Evolutionary conservation across 2,797 vertebrate species (phyloP), one percentile per base, ranked within the genome.

Genomic region (Cyprinodon diabolis): DNA sequence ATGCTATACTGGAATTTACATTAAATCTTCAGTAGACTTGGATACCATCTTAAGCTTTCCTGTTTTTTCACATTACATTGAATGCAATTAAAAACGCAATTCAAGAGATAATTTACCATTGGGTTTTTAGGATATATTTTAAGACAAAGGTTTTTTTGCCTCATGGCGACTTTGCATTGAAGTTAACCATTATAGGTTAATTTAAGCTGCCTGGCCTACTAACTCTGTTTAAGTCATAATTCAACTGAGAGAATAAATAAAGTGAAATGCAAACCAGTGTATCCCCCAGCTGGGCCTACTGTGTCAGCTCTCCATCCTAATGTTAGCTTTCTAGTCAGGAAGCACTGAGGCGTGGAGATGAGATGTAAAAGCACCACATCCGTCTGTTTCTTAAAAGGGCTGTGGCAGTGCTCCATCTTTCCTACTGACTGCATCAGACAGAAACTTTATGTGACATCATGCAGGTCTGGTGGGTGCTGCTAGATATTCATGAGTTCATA

Each of bases 1-100:
- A 7, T 66, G 60, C 67, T 57, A 75, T 74, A 70, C 19, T 71
- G 56, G 69, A 47, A 77, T 67, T 63, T n/a, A n/a, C 54, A 6
- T 54, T 69, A 19, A 74, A 82, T 81, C 67, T 10, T 56, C 19
- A 14, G 12, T 65, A 19, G 58, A 71, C 35, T 30, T 54, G 21
- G 21, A 74, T 14, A 12, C 51, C 40, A 55, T 77, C 75, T 54
- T 35, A 25, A 57, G 23, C 19, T 68, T 1, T 21, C n/a, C 3
- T 43, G 21, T 6, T 65, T 14, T 45, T 45, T 23, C 40, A 23
- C 5, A 65, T 47, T 65, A 4, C 3, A 23, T 4, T 4, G 13
- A 52, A 56, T 4, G 21, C 21, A 9, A 8, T n/a, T 65, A 13
- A 45, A 45, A 23, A n/a, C 12, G 37, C 43, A 11, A 65, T 56